Conservation (phyloP, 2,888 invertebrate species). For the Drosophila formosana region DNA sequence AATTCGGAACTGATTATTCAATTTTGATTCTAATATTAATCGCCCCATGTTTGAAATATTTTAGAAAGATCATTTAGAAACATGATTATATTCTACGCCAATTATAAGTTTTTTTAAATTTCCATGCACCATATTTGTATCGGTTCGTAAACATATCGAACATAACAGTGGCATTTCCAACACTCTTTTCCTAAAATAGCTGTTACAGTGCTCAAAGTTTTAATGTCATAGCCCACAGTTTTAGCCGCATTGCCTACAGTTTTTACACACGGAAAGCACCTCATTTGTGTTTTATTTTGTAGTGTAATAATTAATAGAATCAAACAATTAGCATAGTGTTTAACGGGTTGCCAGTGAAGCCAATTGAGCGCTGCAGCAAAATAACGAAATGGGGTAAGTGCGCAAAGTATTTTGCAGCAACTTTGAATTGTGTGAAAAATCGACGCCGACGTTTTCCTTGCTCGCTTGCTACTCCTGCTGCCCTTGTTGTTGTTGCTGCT, state of each 20-base stretch:
- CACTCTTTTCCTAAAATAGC: constrained; percentile 10
- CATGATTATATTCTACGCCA: not conserved
- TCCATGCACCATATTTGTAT: not conserved
- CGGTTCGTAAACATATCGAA: not conserved
- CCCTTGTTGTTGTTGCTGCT: constrained; percentile 28
- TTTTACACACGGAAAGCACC: constrained; percentile 52
- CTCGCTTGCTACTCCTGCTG: constrained; percentile 27
- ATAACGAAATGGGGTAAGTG: constrained; percentile 69
- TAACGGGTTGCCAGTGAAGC: constrained; percentile 48
- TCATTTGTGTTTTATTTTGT: constrained; percentile 70
- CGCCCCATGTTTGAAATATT: not conserved
- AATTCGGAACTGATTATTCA: not conserved
- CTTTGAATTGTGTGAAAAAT: constrained; percentile 69
- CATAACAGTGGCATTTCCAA: constrained; percentile 3
- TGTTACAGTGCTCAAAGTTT: constrained; percentile 23
- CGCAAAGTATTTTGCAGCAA: constrained; percentile 17
- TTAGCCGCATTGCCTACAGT: constrained; percentile 57
- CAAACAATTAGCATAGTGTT: constrained; percentile 59
- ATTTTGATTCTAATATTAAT: not conserved
- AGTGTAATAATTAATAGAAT: constrained; percentile 58
- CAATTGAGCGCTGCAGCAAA: constrained; percentile 50
- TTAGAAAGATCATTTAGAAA: not conserved
- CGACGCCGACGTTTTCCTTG: constrained; percentile 68
- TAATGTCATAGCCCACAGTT: constrained; percentile 39
- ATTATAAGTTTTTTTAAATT: not conserved